Evolutionary conservation across 1,140 invertebrate species (phyloP).

Genomic region (Protaetia brevitarsis): DNA sequence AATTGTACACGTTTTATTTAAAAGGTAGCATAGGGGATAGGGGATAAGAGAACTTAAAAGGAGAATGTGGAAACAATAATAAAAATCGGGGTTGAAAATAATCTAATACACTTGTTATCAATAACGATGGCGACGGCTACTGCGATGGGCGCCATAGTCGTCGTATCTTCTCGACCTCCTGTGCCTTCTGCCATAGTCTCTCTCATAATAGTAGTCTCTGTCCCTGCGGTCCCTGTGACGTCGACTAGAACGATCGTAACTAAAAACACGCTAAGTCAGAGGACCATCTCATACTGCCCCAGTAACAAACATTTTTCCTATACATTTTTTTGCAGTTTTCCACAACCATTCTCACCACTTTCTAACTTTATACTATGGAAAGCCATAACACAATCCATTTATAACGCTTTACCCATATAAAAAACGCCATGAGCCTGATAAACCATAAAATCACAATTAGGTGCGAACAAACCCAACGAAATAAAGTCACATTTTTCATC

Average conservation of each 20-base stretch:
- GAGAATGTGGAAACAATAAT: neutral
- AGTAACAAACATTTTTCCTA: slow-evolving; percentile 29
- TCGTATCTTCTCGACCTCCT: slow-evolving; percentile 42
- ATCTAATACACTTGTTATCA: slow-evolving; percentile 33
- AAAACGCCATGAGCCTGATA: slow-evolving; percentile 50
- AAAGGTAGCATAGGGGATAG: neutral
- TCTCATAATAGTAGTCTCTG: slow-evolving; percentile 38
- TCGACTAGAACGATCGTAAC: slow-evolving; percentile 45
- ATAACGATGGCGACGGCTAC: slow-evolving; percentile 42
- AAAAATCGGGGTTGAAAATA: neutral
- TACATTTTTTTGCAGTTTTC: slow-evolving; percentile 23
- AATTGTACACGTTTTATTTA: neutral
- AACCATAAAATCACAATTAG: slow-evolving; percentile 44
- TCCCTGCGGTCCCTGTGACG: slow-evolving; percentile 39
- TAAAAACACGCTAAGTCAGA: slow-evolving; percentile 45
- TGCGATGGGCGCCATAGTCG: slow-evolving; percentile 40
- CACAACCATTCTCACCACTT: slow-evolving; percentile 26
- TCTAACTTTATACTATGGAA: slow-evolving; percentile 26
- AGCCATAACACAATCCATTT: slow-evolving; percentile 38
- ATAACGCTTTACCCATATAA: slow-evolving; percentile 46
- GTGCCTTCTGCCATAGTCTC: slow-evolving; percentile 38
- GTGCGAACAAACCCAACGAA: slow-evolving; percentile 21
- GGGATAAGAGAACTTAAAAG: neutral
- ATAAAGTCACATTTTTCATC: slow-evolving; percentile 7
- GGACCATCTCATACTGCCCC: slow-evolving; percentile 22